Conservation (phyloP, 2,113 vertebrate species). For the Xiphophorus couchianus region DNA sequence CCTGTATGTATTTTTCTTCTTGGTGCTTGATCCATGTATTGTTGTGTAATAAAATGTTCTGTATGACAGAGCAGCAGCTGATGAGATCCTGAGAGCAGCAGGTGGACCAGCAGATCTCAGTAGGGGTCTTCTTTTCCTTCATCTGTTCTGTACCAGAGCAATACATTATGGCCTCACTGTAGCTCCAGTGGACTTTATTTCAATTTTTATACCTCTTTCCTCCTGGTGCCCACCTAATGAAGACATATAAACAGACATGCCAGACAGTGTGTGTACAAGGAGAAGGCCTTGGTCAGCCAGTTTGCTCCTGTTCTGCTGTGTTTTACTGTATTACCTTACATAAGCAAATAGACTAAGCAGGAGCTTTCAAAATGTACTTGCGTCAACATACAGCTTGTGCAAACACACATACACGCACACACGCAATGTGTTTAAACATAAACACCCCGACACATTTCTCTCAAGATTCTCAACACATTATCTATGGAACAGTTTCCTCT, state of each 20-base stretch:
- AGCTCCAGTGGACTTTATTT: slow-evolving; percentile 10
- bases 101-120: slow-evolving; percentile 48
- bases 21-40: slow-evolving; percentile 20
- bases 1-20: background rate
- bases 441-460: background rate
- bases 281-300: slow-evolving; percentile 51
- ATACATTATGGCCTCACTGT: slow-evolving; percentile 7
- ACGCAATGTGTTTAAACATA: background rate
- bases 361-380: slow-evolving; percentile 52
- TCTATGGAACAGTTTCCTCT: background rate
- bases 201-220: slow-evolving; percentile 15
- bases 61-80: slow-evolving; percentile 41
- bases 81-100: slow-evolving; percentile 54
- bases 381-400: slow-evolving; percentile 15
- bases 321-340: slow-evolving; percentile 57
- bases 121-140: slow-evolving; percentile 43
- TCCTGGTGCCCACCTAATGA: slow-evolving; percentile 19
- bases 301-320: slow-evolving; percentile 53
- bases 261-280: slow-evolving; percentile 35
- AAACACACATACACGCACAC: slow-evolving; percentile 17
- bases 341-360: slow-evolving; percentile 57
- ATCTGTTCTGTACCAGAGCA: slow-evolving; percentile 30
- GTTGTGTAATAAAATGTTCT: slow-evolving; percentile 42
- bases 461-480: slow-evolving; percentile 4
- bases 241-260: slow-evolving; percentile 19